phyloP scores from a whole-genome alignment of 2,888 invertebrate genomes.

The Sinopyrophorus schimmeli region DNA sequence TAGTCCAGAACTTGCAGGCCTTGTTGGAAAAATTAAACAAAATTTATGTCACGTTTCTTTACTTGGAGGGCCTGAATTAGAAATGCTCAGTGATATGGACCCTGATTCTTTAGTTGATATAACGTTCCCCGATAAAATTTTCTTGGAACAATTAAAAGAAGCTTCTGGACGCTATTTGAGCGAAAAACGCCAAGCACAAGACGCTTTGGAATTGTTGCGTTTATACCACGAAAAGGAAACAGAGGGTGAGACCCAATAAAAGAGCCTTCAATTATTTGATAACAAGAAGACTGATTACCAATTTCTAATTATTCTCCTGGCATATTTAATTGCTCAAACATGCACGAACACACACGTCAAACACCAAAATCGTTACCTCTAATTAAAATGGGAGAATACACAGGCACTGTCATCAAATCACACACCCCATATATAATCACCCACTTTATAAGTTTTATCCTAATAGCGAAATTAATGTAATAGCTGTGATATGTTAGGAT shows the following conservation, averaged over 20 bases:
- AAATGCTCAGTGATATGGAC: constrained; percentile 86
- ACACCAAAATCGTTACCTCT: constrained; percentile 26
- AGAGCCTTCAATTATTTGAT: constrained; percentile 19
- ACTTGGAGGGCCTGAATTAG: constrained; percentile 81
- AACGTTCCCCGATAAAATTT: constrained; percentile 71
- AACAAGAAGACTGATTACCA: constrained; percentile 34
- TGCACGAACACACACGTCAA: constrained; percentile 28
- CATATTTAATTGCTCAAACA: constrained; percentile 36
- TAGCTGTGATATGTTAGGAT: constrained; percentile 29
- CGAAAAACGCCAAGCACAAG: constrained; percentile 84
- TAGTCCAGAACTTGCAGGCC: constrained; percentile 68
- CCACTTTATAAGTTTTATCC: constrained; percentile 9
- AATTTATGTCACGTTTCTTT: constrained; percentile 84
- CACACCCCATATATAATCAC: constrained; percentile 28
- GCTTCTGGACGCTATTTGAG: constrained; percentile 79
- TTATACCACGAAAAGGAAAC: constrained; percentile 62
- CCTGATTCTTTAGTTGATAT: constrained; percentile 85
- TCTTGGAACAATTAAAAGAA: constrained; percentile 80
- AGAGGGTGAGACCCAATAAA: constrained; percentile 26
- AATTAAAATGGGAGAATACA: constrained; percentile 8
- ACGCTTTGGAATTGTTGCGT: constrained; percentile 83
- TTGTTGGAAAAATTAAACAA: constrained; percentile 77
- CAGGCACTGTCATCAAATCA: constrained; percentile 13
- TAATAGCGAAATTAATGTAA: constrained; percentile 21
- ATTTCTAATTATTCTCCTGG: constrained; percentile 32